These are phyloP conservation scores for Poicephalus meyeri DNA, from an alignment of 2,113 vertebrate genomes.

Conservation along the genomic window DNA sequence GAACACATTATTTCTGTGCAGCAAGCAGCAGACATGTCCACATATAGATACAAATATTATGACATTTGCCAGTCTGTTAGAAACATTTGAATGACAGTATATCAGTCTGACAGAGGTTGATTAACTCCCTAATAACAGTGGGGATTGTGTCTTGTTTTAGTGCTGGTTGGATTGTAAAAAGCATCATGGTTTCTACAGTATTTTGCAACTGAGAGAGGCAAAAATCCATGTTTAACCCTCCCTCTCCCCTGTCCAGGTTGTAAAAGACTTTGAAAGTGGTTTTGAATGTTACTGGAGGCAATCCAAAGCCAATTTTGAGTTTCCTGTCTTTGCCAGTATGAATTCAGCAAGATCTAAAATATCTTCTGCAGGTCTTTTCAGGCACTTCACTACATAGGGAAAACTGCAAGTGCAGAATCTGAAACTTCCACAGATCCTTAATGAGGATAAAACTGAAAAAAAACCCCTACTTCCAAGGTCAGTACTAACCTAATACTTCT, in stretches of 20 bases:
- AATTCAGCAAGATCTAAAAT: background rate
- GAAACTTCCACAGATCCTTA: background rate
- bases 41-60: background rate
- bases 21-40: background rate
- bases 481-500: background rate
- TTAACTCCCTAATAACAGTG: background rate
- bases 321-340: background rate
- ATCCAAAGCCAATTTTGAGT: background rate
- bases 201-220: background rate
- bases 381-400: background rate
- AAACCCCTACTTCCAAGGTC: background rate
- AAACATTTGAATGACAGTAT: background rate
- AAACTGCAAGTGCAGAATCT: background rate
- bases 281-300: background rate
- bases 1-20: background rate
- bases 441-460: background rate
- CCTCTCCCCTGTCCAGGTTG: background rate
- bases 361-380: background rate
- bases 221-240: background rate
- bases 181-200: background rate
- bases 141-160: background rate
- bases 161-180: background rate
- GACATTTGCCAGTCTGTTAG: slow-evolving; percentile 15
- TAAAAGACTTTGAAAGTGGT: background rate
- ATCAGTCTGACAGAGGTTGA: background rate